Evolutionary conservation across 2,888 invertebrate species (phyloP).

Genomic region (Hedya salicella): DNA sequence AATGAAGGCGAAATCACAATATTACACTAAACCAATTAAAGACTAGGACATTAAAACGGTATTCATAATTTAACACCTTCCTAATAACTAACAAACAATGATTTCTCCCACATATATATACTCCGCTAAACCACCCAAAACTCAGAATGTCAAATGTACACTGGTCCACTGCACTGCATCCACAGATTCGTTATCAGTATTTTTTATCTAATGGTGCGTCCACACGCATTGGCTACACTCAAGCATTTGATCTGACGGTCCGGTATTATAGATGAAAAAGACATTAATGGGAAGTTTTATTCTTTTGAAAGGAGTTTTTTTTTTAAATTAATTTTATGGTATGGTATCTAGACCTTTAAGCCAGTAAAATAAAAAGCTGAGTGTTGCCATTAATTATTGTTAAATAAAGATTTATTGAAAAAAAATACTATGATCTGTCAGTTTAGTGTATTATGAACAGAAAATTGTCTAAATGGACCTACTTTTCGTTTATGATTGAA

Average conservation of each 20-base stretch:
- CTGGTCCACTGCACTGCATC: constrained; percentile 46
- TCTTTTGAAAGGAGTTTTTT: no score
- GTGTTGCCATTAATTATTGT: constrained; percentile 6
- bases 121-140: constrained; percentile 67
- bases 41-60: constrained; percentile 61
- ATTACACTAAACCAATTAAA: constrained; percentile 60
- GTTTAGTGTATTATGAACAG: no score
- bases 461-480: no score
- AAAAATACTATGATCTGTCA: no score
- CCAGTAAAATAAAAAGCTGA: no score
- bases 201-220: constrained; percentile 30
- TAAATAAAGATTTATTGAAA: no score
- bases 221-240: constrained; percentile 3
- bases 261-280: neutral
- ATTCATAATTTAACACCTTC: constrained; percentile 61
- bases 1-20: constrained; percentile 55
- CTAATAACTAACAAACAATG: constrained; percentile 65
- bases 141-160: constrained; percentile 55
- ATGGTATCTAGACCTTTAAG: no score
- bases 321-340: no score
- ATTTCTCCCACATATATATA: constrained; percentile 63
- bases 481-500: no score
- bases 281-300: constrained; percentile 14
- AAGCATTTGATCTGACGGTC: neutral
- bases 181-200: constrained; percentile 41